Percentiles rank a stretch among this genome's conserved stretches.
Evolutionary conservation across 2,888 invertebrate genomes (phyloP).

Genomic region (Agrochola macilenta): DNA sequence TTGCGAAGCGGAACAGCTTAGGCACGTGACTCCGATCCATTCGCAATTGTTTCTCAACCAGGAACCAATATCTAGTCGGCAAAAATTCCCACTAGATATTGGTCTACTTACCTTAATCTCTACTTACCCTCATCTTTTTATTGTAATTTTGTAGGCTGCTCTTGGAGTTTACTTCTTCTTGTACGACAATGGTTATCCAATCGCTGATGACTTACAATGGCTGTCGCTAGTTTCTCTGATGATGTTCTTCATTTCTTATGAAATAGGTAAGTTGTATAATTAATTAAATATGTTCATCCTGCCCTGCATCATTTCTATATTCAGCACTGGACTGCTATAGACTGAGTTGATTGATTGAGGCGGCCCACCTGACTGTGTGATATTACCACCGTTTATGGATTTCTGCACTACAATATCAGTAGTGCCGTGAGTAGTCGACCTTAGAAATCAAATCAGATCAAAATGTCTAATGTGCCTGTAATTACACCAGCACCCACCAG

Average conservation of each 20-base stretch:
- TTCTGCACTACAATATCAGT: not conserved
- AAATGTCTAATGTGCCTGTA: not conserved
- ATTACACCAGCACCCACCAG: too few species aligned
- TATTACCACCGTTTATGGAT: not conserved
- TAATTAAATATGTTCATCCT: not conserved
- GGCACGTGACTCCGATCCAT: not conserved
- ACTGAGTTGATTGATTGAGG: not conserved
- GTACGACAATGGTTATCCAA: slow-evolving; percentile 50
- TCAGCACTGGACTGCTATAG: not conserved
- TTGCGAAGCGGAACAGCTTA: not conserved
- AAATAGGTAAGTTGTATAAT: too few species aligned
- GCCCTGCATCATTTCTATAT: not conserved
- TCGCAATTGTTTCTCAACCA: not conserved
- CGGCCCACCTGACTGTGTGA: not conserved
- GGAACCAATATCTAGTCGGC: too few species aligned
- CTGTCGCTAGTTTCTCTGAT: slow-evolving; percentile 73
- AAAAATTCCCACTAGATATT: too few species aligned
- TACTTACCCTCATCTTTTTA: not conserved
- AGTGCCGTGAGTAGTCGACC: not conserved
- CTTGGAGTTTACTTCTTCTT: slow-evolving; percentile 75
- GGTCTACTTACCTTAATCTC: not conserved
- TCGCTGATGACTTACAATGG: slow-evolving; percentile 69
- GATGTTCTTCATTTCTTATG: slow-evolving; percentile 66
- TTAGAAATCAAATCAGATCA: too few species aligned
- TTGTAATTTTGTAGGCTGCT: slow-evolving; percentile 65